Evolutionary conservation across 2,797 vertebrate species (phyloP).

Genomic region (Aythya fuligula): DNA sequence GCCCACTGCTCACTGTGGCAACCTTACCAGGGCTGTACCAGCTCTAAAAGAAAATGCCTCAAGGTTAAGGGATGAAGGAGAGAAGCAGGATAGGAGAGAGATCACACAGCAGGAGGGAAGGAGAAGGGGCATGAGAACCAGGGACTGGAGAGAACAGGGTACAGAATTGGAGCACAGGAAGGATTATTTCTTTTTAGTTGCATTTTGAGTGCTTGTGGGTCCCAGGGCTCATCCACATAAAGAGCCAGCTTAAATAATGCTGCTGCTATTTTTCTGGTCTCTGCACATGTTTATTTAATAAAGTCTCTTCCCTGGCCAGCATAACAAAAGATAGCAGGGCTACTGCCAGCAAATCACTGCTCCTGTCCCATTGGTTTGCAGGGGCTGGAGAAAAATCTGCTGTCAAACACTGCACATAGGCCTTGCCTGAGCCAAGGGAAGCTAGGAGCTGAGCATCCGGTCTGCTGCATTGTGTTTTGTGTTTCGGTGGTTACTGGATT

Average conservation of each 20-base stretch:
- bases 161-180: background rate
- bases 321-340: background rate
- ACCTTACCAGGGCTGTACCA: background rate
- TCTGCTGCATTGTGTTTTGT: background rate
- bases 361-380: background rate
- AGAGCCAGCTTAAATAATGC: background rate
- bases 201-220: background rate
- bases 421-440: background rate
- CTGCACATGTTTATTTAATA: background rate
- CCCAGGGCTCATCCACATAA: background rate
- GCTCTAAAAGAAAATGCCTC: background rate
- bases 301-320: background rate
- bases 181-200: background rate
- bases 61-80: background rate
- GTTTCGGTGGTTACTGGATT: background rate
- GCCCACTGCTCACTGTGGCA: background rate
- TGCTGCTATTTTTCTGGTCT: background rate
- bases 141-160: background rate
- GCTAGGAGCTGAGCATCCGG: fast-evolving
- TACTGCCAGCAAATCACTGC: background rate
- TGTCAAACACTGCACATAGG: background rate
- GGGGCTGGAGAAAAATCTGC: background rate
- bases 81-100: background rate
- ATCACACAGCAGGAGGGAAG: background rate
- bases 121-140: background rate